phyloP scores from a whole-genome alignment of 2,888 invertebrate species.

The Tenthredo livida region DNA sequence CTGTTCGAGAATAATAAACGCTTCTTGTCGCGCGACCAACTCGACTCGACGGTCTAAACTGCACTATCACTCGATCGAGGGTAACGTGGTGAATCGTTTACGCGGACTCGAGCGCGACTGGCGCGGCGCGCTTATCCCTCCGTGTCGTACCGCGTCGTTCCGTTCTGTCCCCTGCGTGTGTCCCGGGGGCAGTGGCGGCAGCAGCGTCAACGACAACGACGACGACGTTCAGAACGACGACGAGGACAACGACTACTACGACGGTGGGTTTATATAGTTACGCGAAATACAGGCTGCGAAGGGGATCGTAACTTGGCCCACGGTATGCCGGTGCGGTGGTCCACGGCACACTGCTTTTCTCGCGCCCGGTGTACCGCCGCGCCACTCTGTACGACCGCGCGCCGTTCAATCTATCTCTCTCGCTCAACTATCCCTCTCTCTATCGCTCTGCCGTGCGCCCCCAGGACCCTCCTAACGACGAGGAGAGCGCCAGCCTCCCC shows the following conservation, averaged over 20 bases:
- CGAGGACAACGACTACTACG: slow-evolving; percentile 15
- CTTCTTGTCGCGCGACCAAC: slow-evolving; percentile 69
- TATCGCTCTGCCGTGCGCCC: slow-evolving; percentile 75
- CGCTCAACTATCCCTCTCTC: slow-evolving; percentile 59
- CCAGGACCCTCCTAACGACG: slow-evolving; percentile 58
- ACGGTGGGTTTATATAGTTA: slow-evolving; percentile 28
- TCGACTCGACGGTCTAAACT: slow-evolving; percentile 58
- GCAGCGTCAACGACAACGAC: slow-evolving; percentile 12
- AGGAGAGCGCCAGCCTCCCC: slow-evolving; percentile 54
- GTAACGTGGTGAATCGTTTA: slow-evolving; percentile 68
- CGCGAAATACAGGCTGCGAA: slow-evolving; percentile 58
- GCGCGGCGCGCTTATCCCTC: slow-evolving; percentile 41
- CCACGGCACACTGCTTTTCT: slow-evolving; percentile 85
- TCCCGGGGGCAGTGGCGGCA: slow-evolving; percentile 45
- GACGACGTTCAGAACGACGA: neutral
- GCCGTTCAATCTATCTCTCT: slow-evolving; percentile 80
- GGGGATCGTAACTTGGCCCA: slow-evolving; percentile 76
- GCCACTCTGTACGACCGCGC: slow-evolving; percentile 81
- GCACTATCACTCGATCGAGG: slow-evolving; percentile 73
- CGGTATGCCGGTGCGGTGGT: slow-evolving; percentile 81
- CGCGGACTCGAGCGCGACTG: slow-evolving; percentile 56
- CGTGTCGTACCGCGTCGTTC: slow-evolving; percentile 49
- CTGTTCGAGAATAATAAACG: neutral
- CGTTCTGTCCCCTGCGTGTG: slow-evolving; percentile 60
- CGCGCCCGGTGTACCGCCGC: slow-evolving; percentile 80